Conservation (phyloP, 2,888 invertebrate species). For the Tiliacea citrago region DNA sequence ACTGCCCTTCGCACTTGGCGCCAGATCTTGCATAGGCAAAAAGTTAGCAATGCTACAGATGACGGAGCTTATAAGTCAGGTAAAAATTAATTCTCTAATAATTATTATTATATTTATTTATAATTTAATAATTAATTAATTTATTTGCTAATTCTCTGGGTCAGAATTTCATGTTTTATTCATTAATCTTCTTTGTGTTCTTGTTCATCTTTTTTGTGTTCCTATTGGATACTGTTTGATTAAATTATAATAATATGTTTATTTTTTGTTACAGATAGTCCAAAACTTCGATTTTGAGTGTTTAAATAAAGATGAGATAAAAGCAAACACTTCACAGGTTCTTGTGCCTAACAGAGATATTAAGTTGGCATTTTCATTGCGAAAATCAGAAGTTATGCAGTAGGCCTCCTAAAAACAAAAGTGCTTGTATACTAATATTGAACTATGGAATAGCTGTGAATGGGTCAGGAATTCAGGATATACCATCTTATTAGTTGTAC, state of each 20-base stretch:
- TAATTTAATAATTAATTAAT: too few relatives aligned
- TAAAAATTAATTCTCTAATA: too few relatives aligned
- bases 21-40: conserved; percentile 95
- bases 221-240: conserved; percentile 1
- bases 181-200: not conserved
- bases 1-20: conserved; percentile 95
- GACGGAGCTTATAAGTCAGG: conserved; percentile 92
- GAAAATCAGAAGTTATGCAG: conserved; percentile 45
- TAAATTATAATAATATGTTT: not conserved
- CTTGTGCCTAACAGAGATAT: conserved; percentile 90
- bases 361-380: conserved; percentile 76
- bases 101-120: too few relatives aligned
- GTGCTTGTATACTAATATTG: not conserved
- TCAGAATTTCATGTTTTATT: conserved; percentile 29
- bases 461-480: not conserved
- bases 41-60: conserved; percentile 95
- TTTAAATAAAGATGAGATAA: conserved; percentile 83
- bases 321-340: conserved; percentile 89
- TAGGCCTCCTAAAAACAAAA: not conserved
- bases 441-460: not conserved
- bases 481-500: not conserved
- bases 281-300: conserved; percentile 89
- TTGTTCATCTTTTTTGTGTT: not conserved
- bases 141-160: conserved; percentile 18
- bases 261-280: conserved; percentile 83